A percentile compares a stretch with the other conserved stretches of the same genome.
Evolutionary conservation across 2,797 vertebrate species (phyloP).

Genomic region (Pachyuromys duprasi): DNA sequence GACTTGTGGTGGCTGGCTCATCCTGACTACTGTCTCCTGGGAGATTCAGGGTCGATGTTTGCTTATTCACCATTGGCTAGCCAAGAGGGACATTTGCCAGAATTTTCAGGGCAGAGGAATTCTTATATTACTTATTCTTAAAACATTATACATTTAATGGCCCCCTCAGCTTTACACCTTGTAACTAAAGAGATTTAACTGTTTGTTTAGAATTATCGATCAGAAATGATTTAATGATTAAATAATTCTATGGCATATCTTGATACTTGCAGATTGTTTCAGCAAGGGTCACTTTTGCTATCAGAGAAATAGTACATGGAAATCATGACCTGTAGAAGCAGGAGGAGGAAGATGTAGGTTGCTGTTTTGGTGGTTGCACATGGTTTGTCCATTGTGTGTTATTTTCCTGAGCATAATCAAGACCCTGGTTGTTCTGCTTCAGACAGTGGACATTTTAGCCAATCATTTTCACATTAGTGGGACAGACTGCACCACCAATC

Average conservation of each 20-base stretch:
- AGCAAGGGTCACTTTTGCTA: neutral
- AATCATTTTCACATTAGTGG: neutral
- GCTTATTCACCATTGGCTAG: neutral
- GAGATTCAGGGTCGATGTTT: neutral
- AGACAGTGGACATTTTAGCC: fast-evolving
- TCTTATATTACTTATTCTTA: neutral
- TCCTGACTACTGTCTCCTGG: neutral
- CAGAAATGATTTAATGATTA: neutral
- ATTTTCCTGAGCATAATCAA: neutral
- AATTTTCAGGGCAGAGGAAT: neutral
- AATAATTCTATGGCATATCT: neutral
- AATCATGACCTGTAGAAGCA: neutral
- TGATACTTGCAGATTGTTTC: neutral
- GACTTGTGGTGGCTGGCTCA: neutral
- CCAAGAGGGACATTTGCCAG: neutral
- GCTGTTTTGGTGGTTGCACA: fast-evolving
- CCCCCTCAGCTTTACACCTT: neutral
- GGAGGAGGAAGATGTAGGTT: fast-evolving
- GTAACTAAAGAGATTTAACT: neutral
- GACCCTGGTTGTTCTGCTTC: fast-evolving
- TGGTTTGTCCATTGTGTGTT: neutral
- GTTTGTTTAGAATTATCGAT: neutral
- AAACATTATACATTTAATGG: conserved; percentile 7
- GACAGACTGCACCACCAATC: neutral
- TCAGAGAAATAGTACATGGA: fast-evolving